Conservation (phyloP, 2,888 invertebrate genomes). For the Tenthredo scrophulariae region DNA sequence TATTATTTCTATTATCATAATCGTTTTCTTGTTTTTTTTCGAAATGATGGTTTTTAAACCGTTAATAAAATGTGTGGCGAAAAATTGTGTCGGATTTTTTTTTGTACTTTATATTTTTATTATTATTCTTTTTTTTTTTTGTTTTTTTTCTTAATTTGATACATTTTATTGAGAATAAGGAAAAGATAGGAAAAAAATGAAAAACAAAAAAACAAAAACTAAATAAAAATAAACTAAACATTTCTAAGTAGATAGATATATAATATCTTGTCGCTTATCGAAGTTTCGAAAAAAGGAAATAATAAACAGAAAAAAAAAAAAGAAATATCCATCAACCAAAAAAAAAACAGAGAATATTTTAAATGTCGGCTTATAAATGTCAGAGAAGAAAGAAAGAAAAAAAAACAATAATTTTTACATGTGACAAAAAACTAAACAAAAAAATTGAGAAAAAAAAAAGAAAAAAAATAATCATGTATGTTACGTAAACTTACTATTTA, state of each 20-base stretch:
- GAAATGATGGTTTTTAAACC: neutral
- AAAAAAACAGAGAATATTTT: neutral
- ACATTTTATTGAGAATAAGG: neutral
- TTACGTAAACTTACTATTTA: conserved; percentile 37
- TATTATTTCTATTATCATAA: neutral
- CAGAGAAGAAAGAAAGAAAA: neutral
- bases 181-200: neutral
- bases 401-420: conserved; percentile 1
- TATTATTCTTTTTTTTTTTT: neutral
- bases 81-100: neutral
- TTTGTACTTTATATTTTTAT: neutral
- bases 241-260: neutral
- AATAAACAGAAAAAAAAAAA: no score
- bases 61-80: neutral
- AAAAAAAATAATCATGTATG: conserved; percentile 1
- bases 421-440: neutral
- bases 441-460: neutral
- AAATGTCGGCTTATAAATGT: neutral
- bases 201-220: neutral
- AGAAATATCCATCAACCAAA: neutral
- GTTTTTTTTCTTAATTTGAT: no score
- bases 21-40: neutral
- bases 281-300: neutral
- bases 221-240: neutral
- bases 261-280: neutral